Base-by-base conservation (phyloP, 2,888 invertebrate species). In the Physocephala rufipes region DNA sequence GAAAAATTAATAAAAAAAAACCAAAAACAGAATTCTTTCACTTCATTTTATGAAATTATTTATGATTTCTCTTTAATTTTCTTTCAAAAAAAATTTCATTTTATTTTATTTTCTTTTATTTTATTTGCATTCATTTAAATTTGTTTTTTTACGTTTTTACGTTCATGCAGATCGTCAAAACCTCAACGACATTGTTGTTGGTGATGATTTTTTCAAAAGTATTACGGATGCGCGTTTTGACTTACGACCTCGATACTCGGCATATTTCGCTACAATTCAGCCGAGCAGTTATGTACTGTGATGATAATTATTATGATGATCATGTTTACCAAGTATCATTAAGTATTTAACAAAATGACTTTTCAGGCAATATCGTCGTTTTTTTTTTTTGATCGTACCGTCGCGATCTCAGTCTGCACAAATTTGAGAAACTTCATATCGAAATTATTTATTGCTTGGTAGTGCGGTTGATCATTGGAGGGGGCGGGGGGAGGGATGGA, bases 141-240 rank as follows among this genome's bases (percentile, higher is more conserved):
- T n/a, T n/a, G n/a, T n/a, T n/a, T n/a, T n/a, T n/a, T n/a, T n/a
- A n/a, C n/a, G n/a, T n/a, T n/a, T 13, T 49, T 43, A 5, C 43
- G 45, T 55, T 36, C 58, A 49, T 72, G 36, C 49, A 64, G 55
- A 61, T 9, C 26, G 28, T n/a, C n/a, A n/a, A 71, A 30, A 43
- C 47, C n/a, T 70, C 13, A 43, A 58, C 51, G 43, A 51, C 43
- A 9, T 63, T 70, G 36, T 61, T 59, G 1, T 64, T 62, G n/a
- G n/a, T n/a, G n/a, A n/a, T n/a, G 13, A 24, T 66, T 70, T 73
- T 63, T 59, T 58, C n/a, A 21, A 62, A 47, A 53, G 15, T 51
- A 68, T 71, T 65, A 67, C 74, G 74, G 74, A 74, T 74, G 74
- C 72, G 68, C 72, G 70, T 72, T 71, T 74, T 72, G 72, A 74